Conservation (phyloP, 2,888 invertebrate genomes). For the Helleia helle region DNA sequence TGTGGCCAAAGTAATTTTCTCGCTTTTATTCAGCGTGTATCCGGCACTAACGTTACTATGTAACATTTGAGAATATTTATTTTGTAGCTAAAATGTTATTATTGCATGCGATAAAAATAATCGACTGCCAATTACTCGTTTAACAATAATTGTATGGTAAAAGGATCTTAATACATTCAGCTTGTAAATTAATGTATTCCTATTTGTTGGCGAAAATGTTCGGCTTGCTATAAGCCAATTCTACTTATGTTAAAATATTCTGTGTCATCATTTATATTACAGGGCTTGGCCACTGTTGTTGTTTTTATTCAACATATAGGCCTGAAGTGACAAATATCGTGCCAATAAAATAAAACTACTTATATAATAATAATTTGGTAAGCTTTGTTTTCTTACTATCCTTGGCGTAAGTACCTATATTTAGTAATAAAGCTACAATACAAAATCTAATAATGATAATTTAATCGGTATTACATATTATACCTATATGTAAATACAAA, state of each 20-base stretch:
- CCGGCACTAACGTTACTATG: constrained; percentile 39
- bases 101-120: constrained; percentile 26
- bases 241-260: constrained; percentile 6
- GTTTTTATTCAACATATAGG: too few relatives aligned
- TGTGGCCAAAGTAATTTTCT: constrained; percentile 61
- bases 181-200: too few relatives aligned
- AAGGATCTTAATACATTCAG: not conserved
- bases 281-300: not conserved
- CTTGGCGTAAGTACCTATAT: too few relatives aligned
- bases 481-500: too few relatives aligned
- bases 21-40: constrained; percentile 58
- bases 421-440: too few relatives aligned
- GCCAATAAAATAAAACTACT: too few relatives aligned
- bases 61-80: constrained; percentile 27
- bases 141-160: constrained; percentile 3
- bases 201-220: too few relatives aligned
- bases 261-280: constrained; percentile 2
- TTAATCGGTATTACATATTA: too few relatives aligned
- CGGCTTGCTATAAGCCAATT: not conserved
- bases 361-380: too few relatives aligned
- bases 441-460: too few relatives aligned
- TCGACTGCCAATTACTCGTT: constrained; percentile 21
- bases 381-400: too few relatives aligned
- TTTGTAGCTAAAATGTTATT: constrained; percentile 23
- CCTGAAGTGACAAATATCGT: too few relatives aligned